phyloP scores from a whole-genome alignment of 2,113 vertebrate genomes.

The Calonectris borealis region DNA sequence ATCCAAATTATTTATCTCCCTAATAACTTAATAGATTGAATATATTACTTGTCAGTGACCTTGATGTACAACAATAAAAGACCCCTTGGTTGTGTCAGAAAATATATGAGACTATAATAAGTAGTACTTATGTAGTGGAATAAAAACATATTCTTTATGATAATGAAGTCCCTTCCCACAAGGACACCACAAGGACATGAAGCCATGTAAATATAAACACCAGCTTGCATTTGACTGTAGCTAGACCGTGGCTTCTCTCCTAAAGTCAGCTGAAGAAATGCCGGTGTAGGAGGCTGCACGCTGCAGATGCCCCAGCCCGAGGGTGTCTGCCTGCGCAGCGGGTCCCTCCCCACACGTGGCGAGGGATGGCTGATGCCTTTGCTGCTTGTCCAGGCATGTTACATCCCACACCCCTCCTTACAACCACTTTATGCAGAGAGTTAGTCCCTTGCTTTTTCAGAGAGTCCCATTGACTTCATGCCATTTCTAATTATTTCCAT shows the following conservation, averaged over 20 bases:
- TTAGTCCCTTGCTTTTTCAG: not conserved
- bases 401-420: not conserved
- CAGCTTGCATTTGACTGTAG: not conserved
- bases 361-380: not conserved
- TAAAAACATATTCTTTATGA: constrained; percentile 74
- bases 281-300: not conserved
- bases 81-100: constrained; percentile 50
- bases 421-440: not conserved
- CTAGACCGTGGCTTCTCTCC: not conserved
- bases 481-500: not conserved
- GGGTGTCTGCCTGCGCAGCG: rapidly evolving
- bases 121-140: constrained; percentile 48
- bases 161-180: constrained; percentile 73
- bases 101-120: constrained; percentile 66
- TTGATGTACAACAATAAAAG: constrained; percentile 78
- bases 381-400: rapidly evolving
- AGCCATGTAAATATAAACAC: not conserved
- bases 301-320: rapidly evolving
- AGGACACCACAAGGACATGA: constrained; percentile 78
- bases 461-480: not conserved
- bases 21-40: constrained; percentile 91
- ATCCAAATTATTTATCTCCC: constrained; percentile 94
- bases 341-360: rapidly evolving
- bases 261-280: not conserved
- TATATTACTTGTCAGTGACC: constrained; percentile 85